Evolutionary conservation across 2,113 vertebrate genomes (phyloP), one percentile per base, ranked within the genome.

Genomic region (Catharus bicknelli): DNA sequence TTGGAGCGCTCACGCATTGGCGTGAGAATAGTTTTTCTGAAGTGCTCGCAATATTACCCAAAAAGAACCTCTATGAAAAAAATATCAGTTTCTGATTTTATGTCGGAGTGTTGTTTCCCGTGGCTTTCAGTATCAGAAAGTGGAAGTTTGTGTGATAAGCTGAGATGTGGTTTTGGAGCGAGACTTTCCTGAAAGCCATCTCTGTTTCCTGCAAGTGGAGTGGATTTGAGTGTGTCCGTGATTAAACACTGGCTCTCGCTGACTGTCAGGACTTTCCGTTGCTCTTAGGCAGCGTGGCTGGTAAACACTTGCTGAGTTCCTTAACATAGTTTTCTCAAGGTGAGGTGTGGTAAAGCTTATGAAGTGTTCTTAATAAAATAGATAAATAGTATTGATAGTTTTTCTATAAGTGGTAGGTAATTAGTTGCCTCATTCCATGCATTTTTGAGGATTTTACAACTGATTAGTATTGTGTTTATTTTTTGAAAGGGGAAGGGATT

Each of bases 1-100:
- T 13, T 13, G 4, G 26, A 42, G 45, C 2, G 2, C 61, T 55
- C 20, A 1, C 4, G 4, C 7, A 0, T 30, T 11, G 19, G 12
- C 1, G 0, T 5, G 18, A 26, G 10, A 15, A 1, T 8, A 18
- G 32, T 14, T 75, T 18, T 30, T 16, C 4, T 43, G 3, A 90
- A 61, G 30, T 7, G 11, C 16, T 45, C 17, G 2, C 7, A 10
- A 0, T 45, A 4, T n/a, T 55, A 18, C 22, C 21, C 2, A 0
- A 7, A 26, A 64, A 47, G 29, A 54, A 26, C 11, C 5, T 38
- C 4, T 20, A 13, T 43, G 34, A 47, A 47, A 8, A 8, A 23
- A 36, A 30, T 23, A 7, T 4, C 8, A 10, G n/a, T n/a, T n/a
- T n/a, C n/a, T n/a, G n/a, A n/a, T n/a, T n/a, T n/a, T n/a, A n/a